A percentile compares a stretch with the other conserved stretches of the same genome.
Evolutionary conservation across 2,113 vertebrate genomes (phyloP).

Genomic region (Anguilla rostrata): DNA sequence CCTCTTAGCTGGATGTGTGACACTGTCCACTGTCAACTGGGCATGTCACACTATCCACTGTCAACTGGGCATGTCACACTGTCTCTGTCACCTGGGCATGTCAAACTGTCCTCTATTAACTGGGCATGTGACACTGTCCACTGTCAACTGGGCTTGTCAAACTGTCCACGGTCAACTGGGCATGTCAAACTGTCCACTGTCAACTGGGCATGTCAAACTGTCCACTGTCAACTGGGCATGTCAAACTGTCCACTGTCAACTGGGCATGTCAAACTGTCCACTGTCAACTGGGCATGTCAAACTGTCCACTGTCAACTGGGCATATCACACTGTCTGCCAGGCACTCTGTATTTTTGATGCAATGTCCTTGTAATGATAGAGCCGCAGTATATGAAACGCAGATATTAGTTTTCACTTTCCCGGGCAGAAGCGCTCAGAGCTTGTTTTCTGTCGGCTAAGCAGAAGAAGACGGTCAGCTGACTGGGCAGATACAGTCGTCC

Average conservation of each 20-base stretch:
- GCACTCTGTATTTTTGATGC: too few relatives aligned
- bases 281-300: too few relatives aligned
- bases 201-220: background rate
- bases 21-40: too few relatives aligned
- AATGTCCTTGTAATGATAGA: background rate
- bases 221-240: background rate
- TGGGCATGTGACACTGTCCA: background rate
- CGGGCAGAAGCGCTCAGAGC: conserved; percentile 34
- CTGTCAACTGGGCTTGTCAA: background rate
- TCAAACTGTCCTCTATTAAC: too few relatives aligned
- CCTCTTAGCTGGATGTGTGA: background rate
- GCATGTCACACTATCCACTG: too few relatives aligned
- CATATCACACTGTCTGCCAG: background rate
- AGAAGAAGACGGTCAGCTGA: conserved; percentile 65
- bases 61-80: too few relatives aligned
- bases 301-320: too few relatives aligned
- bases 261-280: too few relatives aligned
- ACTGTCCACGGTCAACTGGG: background rate
- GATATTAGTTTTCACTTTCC: background rate
- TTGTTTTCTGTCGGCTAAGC: conserved; percentile 49
- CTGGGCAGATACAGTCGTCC: conserved; percentile 63
- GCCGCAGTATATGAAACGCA: background rate
- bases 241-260: background rate
- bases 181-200: too few relatives aligned
- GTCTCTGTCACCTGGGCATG: too few relatives aligned